These are phyloP conservation scores for Norana najaformis DNA, from an alignment of 2,888 invertebrate species.

Conservation along the genomic window DNA sequence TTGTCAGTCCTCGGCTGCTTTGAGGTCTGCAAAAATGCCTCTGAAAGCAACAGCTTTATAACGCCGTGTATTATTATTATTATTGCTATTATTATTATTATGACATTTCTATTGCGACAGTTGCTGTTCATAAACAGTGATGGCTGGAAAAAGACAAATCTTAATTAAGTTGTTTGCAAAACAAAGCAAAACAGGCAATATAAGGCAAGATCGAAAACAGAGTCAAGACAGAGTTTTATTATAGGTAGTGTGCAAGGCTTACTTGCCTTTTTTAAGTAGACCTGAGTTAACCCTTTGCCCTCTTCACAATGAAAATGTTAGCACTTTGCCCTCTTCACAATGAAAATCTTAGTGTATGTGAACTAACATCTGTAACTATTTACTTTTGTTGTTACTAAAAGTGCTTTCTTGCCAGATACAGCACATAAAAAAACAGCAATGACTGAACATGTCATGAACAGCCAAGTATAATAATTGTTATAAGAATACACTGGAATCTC, in stretches of 20 bases:
- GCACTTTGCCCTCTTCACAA: too few species aligned
- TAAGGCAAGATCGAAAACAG: neutral
- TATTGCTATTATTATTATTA: slow-evolving; percentile 14
- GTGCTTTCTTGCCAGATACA: neutral
- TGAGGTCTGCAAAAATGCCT: too few species aligned
- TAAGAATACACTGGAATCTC: neutral
- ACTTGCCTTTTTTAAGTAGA: neutral
- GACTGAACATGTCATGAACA: neutral
- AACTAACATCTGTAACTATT: too few species aligned
- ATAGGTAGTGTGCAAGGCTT: neutral
- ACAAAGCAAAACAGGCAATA: too few species aligned
- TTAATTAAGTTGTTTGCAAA: neutral
- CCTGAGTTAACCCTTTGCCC: too few species aligned
- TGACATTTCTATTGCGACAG: neutral
- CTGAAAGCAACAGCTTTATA: too few species aligned
- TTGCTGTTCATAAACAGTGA: neutral
- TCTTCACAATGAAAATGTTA: too few species aligned
- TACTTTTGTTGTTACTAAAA: neutral
- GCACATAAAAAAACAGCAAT: too few species aligned
- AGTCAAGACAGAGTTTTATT: neutral
- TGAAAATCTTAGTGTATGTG: too few species aligned
- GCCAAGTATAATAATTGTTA: too few species aligned
- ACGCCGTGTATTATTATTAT: neutral
- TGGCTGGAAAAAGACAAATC: neutral
- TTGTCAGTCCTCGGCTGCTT: too few species aligned